These are phyloP conservation scores for Synanthedon andrenaeformis DNA, from an alignment of 2,888 invertebrate species.

Conservation along the genomic window DNA sequence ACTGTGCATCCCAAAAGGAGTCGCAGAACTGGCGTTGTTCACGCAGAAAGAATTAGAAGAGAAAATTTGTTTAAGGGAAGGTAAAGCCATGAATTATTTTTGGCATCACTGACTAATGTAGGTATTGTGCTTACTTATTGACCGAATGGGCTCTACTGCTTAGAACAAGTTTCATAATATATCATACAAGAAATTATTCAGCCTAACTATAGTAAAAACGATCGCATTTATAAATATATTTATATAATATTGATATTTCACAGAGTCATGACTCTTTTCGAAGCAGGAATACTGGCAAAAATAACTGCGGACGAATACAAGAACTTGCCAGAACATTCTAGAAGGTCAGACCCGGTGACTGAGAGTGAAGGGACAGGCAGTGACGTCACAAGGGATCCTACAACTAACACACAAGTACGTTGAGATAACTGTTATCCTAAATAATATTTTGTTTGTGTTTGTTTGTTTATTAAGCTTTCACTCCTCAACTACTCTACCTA, in stretches of 20 bases:
- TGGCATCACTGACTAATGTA: no score
- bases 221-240: neutral
- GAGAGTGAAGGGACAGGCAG: conserved; percentile 50
- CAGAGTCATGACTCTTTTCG: conserved; percentile 79
- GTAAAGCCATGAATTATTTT: no score
- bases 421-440: neutral
- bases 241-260: neutral
- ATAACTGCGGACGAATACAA: conserved; percentile 83
- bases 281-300: conserved; percentile 81
- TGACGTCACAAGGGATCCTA: conserved; percentile 39
- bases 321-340: conserved; percentile 71
- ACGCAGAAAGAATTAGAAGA: no score
- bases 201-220: neutral
- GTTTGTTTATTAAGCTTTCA: conserved; percentile 8
- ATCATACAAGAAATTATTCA: neutral
- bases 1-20: no score
- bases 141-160: no score
- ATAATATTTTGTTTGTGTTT: conserved; percentile 1
- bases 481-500: neutral
- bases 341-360: conserved; percentile 54
- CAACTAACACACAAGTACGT: conserved; percentile 29
- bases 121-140: no score
- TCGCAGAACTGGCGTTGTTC: no score
- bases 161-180: no score
- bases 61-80: no score